Evolutionary conservation across 2,888 invertebrate species (phyloP).

Genomic region (Euzophera pinguis): DNA sequence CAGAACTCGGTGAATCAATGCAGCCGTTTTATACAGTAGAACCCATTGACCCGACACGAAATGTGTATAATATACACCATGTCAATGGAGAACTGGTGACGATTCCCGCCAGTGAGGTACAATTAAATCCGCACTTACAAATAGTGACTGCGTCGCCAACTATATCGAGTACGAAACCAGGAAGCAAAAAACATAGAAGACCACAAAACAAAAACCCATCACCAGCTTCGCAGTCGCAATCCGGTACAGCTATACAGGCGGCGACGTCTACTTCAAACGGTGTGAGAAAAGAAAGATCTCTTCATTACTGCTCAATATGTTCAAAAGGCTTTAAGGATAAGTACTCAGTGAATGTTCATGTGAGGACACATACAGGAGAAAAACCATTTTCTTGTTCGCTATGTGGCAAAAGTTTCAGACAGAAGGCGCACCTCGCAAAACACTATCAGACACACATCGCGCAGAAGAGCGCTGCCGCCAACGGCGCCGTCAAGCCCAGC

Average conservation of each 20-base stretch:
- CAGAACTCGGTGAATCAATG: conserved; percentile 88
- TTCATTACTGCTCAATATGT: conserved; percentile 96
- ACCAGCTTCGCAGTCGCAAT: conserved; percentile 54
- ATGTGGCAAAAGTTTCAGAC: conserved; percentile 95
- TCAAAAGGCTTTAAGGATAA: conserved; percentile 97
- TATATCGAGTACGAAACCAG: conserved; percentile 81
- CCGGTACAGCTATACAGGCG: conserved; percentile 61
- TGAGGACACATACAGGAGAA: conserved; percentile 98
- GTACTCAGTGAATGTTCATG: conserved; percentile 98
- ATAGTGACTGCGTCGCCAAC: conserved; percentile 80
- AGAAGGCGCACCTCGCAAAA: conserved; percentile 95
- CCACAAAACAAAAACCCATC: conserved; percentile 76
- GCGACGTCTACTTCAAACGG: conserved; percentile 84
- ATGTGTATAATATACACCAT: conserved; percentile 78
- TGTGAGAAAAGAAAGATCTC: conserved; percentile 90
- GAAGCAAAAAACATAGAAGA: conserved; percentile 86
- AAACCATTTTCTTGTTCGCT: conserved; percentile 97
- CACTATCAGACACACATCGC: conserved; percentile 96
- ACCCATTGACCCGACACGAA: conserved; percentile 71
- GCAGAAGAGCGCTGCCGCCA: conserved; percentile 86
- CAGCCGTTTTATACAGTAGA: conserved; percentile 84
- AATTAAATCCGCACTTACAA: conserved; percentile 73
- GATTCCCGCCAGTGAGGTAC: conserved; percentile 69
- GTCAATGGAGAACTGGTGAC: conserved; percentile 71
- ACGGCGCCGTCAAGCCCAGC: conserved; percentile 79